These are phyloP conservation scores for Marcusenius ussheri DNA, from an alignment of 2,113 vertebrate species.

Conservation along the genomic window DNA sequence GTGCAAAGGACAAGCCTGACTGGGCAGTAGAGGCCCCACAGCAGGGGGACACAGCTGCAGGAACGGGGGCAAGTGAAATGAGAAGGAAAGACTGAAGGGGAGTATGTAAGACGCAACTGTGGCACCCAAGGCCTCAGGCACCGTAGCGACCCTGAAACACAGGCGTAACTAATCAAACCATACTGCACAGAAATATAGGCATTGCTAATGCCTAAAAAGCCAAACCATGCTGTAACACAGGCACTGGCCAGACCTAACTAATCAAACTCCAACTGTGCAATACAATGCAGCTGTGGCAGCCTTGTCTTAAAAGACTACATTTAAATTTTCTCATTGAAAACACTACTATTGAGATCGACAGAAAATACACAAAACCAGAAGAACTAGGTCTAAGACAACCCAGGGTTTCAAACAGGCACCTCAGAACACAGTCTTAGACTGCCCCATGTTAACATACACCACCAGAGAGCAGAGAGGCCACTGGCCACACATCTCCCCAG, in stretches of 20 bases:
- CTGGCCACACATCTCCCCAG: background rate
- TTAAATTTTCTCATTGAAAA: background rate
- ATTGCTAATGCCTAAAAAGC: background rate
- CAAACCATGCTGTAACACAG: background rate
- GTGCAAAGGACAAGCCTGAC: background rate
- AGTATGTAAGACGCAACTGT: background rate
- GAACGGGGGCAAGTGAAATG: background rate
- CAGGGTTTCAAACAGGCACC: background rate
- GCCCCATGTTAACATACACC: background rate
- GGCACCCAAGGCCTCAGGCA: background rate
- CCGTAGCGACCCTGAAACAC: background rate
- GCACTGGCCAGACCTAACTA: background rate
- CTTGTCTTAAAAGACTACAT: background rate
- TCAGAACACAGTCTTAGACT: background rate
- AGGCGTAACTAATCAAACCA: background rate
- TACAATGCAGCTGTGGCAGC: background rate
- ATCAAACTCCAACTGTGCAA: background rate
- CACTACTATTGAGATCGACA: background rate
- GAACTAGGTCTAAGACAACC: background rate
- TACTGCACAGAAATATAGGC: background rate
- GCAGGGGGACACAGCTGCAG: conserved; percentile 43
- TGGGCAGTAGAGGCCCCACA: conserved; percentile 15
- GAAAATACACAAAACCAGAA: background rate
- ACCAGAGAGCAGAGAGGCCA: background rate
- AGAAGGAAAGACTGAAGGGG: background rate